phyloP scores from a whole-genome alignment of 1,140 invertebrate genomes.

The Drosophila malerkotliana region DNA sequence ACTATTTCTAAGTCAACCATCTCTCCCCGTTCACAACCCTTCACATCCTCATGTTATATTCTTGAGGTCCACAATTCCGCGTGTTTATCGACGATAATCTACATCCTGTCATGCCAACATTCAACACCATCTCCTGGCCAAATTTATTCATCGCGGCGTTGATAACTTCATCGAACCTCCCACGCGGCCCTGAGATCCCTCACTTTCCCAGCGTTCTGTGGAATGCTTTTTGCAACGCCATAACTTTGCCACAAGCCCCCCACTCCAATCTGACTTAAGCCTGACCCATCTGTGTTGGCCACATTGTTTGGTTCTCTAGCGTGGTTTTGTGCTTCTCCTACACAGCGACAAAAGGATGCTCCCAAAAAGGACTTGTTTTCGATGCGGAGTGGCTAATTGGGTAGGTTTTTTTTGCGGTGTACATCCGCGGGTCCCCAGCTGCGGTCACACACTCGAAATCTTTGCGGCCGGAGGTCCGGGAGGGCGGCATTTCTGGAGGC shows the following conservation, averaged over 20 bases:
- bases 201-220: constrained; percentile 53
- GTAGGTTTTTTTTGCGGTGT: not conserved
- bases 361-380: too few species aligned
- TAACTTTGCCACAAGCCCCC: constrained; percentile 48
- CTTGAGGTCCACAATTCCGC: constrained; percentile 8
- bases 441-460: constrained; percentile 42
- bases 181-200: constrained; percentile 43
- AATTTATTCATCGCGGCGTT: constrained; percentile 41
- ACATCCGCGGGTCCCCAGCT: constrained; percentile 42
- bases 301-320: constrained; percentile 37
- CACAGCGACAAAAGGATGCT: constrained; percentile 3
- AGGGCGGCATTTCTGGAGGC: constrained; percentile 23
- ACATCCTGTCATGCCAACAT: constrained; percentile 25
- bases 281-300: constrained; percentile 44
- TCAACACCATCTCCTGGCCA: constrained; percentile 33
- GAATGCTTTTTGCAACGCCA: constrained; percentile 60
- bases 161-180: constrained; percentile 56
- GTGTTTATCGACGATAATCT: constrained; percentile 47
- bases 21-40: not conserved
- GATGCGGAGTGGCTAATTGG: not conserved
- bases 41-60: constrained; percentile 16
- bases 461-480: constrained; percentile 43
- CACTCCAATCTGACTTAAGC: constrained; percentile 25
- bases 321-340: constrained; percentile 18
- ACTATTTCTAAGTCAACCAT: too few species aligned